These are phyloP conservation scores for Bufo bufo DNA, from an alignment of 2,113 vertebrate species.

Conservation along the genomic window DNA sequence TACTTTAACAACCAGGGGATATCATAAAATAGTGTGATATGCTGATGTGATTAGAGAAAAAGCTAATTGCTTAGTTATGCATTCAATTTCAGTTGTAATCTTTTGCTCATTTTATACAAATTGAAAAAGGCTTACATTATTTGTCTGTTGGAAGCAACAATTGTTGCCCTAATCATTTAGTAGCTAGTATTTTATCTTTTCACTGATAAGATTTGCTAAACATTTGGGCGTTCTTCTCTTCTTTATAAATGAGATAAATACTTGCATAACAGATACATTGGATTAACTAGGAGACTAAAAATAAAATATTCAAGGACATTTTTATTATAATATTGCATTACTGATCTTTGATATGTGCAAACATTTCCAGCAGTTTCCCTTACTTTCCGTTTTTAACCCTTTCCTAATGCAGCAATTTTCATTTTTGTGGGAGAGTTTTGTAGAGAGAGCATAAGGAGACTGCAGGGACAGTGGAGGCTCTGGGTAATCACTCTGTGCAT, in stretches of 20 bases:
- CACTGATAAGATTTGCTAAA: constrained; percentile 11
- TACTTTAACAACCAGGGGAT: constrained; percentile 1
- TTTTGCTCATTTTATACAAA: background rate
- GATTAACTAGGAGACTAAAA: background rate
- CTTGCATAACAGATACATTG: background rate
- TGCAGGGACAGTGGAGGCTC: no score
- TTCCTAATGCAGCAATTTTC: no score
- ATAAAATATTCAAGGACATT: background rate
- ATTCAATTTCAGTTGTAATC: background rate
- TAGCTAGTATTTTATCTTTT: background rate
- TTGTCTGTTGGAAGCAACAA: constrained; percentile 23
- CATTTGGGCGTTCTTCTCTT: background rate
- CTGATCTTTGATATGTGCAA: background rate
- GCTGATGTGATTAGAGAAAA: constrained; percentile 10
- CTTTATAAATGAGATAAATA: background rate
- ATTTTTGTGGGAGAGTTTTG: no score
- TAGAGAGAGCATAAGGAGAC: no score
- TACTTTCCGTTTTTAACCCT: no score
- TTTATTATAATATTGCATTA: background rate
- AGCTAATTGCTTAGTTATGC: background rate
- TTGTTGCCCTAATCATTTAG: background rate
- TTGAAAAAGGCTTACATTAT: constrained; percentile 10
- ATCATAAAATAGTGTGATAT: constrained; percentile 21
- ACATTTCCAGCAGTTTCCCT: background rate
- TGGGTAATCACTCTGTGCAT: no score